Evolutionary conservation across 2,113 vertebrate genomes (phyloP).

Genomic region (Hepsetus odoe): DNA sequence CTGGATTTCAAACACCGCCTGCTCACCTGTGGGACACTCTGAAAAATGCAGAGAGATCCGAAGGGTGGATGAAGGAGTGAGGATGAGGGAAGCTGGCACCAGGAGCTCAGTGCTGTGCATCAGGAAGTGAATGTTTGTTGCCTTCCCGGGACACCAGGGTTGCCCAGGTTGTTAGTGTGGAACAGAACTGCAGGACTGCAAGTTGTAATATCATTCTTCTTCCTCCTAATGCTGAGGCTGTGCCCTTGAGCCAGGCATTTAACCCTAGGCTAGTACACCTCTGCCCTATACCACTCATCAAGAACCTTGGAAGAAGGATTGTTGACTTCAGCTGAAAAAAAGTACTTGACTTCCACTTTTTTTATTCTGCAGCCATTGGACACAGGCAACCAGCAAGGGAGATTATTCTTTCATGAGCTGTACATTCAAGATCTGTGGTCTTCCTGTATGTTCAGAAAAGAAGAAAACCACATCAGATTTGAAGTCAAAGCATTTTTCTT

Average conservation of each 20-base stretch:
- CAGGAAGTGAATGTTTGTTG: slow-evolving; percentile 8
- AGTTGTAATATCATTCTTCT: neutral
- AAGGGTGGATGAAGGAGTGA: neutral
- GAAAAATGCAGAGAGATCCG: slow-evolving; percentile 60
- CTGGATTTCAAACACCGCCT: slow-evolving; percentile 62
- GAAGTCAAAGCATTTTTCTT: no score
- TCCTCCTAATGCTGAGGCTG: neutral
- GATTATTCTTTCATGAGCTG: neutral
- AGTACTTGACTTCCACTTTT: no score
- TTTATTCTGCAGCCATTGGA: neutral
- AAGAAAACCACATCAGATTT: no score
- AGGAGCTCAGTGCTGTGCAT: neutral
- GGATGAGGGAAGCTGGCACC: neutral
- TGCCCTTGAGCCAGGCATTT: neutral
- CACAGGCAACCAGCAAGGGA: neutral
- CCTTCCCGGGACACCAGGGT: neutral
- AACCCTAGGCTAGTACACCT: neutral
- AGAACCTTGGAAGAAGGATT: neutral
- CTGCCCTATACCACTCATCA: neutral
- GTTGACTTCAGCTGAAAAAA: neutral
- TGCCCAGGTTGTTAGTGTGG: neutral
- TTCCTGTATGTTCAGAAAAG: no score
- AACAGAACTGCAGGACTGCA: neutral
- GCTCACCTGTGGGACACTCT: slow-evolving; percentile 70
- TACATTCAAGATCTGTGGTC: no score